Base-by-base conservation (phyloP, 2,888 invertebrate species). In the Drosophila rubida region DNA sequence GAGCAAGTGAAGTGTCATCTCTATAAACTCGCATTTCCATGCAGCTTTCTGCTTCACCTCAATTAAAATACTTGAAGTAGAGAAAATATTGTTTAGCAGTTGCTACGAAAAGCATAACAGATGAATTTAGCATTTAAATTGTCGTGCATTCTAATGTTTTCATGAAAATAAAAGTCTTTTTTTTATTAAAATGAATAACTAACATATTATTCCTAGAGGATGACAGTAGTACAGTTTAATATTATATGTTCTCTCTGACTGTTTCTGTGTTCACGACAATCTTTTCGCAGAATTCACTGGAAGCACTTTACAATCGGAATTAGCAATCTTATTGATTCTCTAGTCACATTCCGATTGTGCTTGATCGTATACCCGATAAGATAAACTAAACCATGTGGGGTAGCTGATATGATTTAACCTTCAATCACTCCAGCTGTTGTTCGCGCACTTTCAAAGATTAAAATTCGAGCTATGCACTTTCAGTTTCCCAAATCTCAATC, bases 341-440 rank as follows among this genome's bases (percentile, higher is more conserved):
- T 44, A 32, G 25, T 51, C 41, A 51, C 23, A 25, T 39, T 22
- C 4, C 7, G 16, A 25, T 39, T 39, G 22, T 4, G 4, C 16
- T 27, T 9, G 42, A 48, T 48, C 39, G 7, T n/a, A 16, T n/a
- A 16, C 2, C 7, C 25, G 59, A 59, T 59, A 6, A 59, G 59
- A 51, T 59, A 25, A 14, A 4, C 9, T 8, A 3, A 16, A 6
- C 9, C 51, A 13, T 42, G 19, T 32, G 35, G 25, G 30, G 51
- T 50, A 7, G 9, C 0, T 19, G 53, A 60, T 60, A 60, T 35
- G 13, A 37, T 13, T 32, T 42, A 41, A 32, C 41, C 49, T 58
- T 58, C 27, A 23, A 11, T 7, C 3, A 23, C 19, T 30, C 6
- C 1, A 32, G 2, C 13, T 41, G 22, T 16, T 13, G 14, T 23